Evolutionary conservation across 2,888 invertebrate genomes (phyloP).

Genomic region (Pristionchus mayeri): DNA sequence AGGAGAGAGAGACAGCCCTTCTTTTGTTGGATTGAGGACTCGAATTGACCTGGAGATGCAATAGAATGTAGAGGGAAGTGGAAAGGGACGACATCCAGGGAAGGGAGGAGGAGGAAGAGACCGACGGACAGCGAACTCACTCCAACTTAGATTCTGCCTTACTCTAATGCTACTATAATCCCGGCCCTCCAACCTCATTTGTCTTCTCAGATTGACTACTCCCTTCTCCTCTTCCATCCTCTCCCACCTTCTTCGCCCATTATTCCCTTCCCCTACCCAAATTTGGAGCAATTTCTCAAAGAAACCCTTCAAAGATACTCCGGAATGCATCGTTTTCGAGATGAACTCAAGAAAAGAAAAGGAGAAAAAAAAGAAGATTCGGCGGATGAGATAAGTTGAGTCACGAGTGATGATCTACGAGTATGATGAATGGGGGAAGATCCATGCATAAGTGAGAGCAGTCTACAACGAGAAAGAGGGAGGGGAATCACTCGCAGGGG

Average conservation of each 20-base stretch:
- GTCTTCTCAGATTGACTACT: background rate
- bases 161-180: slow-evolving; percentile 42
- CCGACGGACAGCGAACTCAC: slow-evolving; percentile 8
- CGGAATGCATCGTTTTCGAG: slow-evolving; percentile 9
- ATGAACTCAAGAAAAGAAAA: background rate
- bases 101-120: slow-evolving; percentile 6
- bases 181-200: slow-evolving; percentile 35
- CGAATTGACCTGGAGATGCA: slow-evolving; percentile 29
- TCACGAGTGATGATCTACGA: slow-evolving; percentile 24
- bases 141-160: slow-evolving; percentile 28
- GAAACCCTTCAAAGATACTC: slow-evolving; percentile 12
- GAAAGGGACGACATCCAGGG: background rate
- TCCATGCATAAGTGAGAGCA: slow-evolving; percentile 21
- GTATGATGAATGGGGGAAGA: slow-evolving; percentile 29
- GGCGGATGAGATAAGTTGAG: background rate
- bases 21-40: slow-evolving; percentile 26
- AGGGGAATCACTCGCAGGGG: background rate
- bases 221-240: background rate
- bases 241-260: slow-evolving; percentile 4
- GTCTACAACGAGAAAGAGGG: background rate
- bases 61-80: slow-evolving; percentile 30
- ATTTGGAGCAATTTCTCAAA: slow-evolving; percentile 27
- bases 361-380: slow-evolving; percentile 13
- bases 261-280: background rate
- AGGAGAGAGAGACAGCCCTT: background rate